phyloP scores from a whole-genome alignment of 2,113 vertebrate genomes.

The Bombycilla garrulus region DNA sequence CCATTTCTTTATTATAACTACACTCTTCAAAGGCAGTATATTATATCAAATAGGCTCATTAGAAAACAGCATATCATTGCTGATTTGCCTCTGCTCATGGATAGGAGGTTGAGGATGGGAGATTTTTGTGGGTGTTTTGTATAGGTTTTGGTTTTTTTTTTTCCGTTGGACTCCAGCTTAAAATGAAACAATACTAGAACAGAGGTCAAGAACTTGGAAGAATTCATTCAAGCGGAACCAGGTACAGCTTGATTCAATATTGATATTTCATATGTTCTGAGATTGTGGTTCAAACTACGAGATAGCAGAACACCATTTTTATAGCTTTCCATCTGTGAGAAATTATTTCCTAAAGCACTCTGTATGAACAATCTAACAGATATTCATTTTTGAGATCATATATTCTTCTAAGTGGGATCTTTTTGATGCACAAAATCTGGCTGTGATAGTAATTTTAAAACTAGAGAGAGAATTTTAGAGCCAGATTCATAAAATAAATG shows the following conservation, averaged over 20 bases:
- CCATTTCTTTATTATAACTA: neutral
- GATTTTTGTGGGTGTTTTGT: neutral
- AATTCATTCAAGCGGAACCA: slow-evolving; percentile 64
- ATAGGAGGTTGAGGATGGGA: neutral
- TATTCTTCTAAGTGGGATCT: slow-evolving; percentile 57
- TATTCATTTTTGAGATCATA: slow-evolving; percentile 66
- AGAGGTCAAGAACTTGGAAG: slow-evolving; percentile 73
- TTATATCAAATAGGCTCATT: neutral
- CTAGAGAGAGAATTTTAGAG: slow-evolving; percentile 48
- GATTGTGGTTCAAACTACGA: slow-evolving; percentile 70
- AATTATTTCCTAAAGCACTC: slow-evolving; percentile 71
- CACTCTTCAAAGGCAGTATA: slow-evolving; percentile 13
- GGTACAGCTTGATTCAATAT: slow-evolving; percentile 80
- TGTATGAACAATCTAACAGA: slow-evolving; percentile 68
- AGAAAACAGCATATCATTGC: slow-evolving; percentile 12
- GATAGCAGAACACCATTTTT: slow-evolving; percentile 76
- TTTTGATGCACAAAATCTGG: slow-evolving; percentile 68
- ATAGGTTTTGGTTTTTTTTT: neutral
- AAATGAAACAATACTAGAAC: slow-evolving; percentile 73
- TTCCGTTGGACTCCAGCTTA: slow-evolving; percentile 59
- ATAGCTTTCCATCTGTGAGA: slow-evolving; percentile 78
- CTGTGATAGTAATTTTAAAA: slow-evolving; percentile 64
- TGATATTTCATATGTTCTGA: slow-evolving; percentile 74
- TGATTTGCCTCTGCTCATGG: slow-evolving; percentile 36
- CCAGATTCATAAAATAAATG: slow-evolving; percentile 69